Base-by-base conservation (phyloP, 1,140 invertebrate species). In the Drosophila athabasca region DNA sequence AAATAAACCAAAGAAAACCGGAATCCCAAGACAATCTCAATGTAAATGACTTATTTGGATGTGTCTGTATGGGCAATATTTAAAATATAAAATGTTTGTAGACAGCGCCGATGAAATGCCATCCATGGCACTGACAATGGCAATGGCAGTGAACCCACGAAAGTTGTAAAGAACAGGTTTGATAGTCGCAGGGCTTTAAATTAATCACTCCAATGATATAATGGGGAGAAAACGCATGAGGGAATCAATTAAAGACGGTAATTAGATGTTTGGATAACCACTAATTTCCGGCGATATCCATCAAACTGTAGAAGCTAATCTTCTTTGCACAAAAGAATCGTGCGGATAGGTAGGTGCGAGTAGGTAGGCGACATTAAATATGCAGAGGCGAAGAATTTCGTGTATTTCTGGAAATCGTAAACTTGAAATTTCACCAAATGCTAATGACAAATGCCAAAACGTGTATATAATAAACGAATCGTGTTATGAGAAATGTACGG, bases 141-240 rank as follows among this genome's bases (percentile, higher is more conserved):
- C 51, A 79, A 57, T 48, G 48, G 44, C 49, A 54, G 43, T 58
- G 62, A 66, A 58, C 35, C 67, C 49, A 60, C 41, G 26, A 61
- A 61, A 58, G 53, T 26, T 70, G 78, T 67, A 70, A 70, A 26
- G 52, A 85, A 85, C 83, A 68, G 83, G 82, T 87, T 85, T 77
- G 62, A 48, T 78, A 52, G 35, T 24, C 15, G 46, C 48, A 13
- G 78, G 78, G 62, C 62, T 72, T 66, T 58, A 76, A 88, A 66
- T 85, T 68, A 82, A 79, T 71, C 74, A 71, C 64, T 50, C 57
- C 24, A 49, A 60, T 62, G 35, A 70, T 73, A 62, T 13, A 69
- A 76, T 58, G 60, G 52, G 35, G 57, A 41, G 9, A 29, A 8
- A 35, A n/a, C 62, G 39, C 62, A 31, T 54, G 51, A 62, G 59